These are phyloP conservation scores for Rhipidura dahli DNA, from an alignment of 2,113 vertebrate species.

Conservation along the genomic window DNA sequence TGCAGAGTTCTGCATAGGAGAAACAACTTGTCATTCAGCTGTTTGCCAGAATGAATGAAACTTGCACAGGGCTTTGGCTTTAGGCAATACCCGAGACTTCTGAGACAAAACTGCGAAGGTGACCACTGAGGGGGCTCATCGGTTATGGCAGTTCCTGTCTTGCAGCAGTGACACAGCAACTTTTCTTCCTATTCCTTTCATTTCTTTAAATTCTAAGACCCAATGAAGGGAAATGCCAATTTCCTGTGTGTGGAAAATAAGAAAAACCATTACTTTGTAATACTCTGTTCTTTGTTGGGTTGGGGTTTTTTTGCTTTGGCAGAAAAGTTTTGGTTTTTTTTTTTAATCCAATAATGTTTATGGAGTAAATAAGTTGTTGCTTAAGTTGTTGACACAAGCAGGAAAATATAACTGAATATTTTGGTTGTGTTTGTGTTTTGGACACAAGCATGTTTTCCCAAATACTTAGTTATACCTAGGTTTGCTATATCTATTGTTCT, in stretches of 20 bases:
- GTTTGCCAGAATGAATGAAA: neutral
- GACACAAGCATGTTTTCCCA: neutral
- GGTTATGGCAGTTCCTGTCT: conserved; percentile 54
- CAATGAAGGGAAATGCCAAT: neutral
- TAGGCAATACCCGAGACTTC: conserved; percentile 6
- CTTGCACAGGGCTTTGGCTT: neutral
- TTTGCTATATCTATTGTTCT: neutral
- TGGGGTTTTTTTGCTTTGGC: neutral
- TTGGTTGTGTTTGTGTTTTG: neutral
- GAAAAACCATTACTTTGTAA: neutral
- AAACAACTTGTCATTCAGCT: neutral
- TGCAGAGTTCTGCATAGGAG: neutral
- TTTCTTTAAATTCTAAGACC: neutral
- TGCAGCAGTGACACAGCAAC: conserved; percentile 35
- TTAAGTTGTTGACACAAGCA: neutral
- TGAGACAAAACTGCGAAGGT: neutral
- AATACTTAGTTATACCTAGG: neutral
- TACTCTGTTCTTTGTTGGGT: neutral
- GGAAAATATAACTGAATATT: neutral
- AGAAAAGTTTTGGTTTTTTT: neutral
- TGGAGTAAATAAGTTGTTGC: neutral
- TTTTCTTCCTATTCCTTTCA: conserved; percentile 27
- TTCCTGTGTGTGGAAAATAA: neutral
- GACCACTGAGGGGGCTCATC: conserved; percentile 39
- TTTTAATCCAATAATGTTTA: neutral